Evolutionary conservation across 1,140 invertebrate species (phyloP), one percentile per base, ranked within the genome.

Genomic region (Asobara japonica): DNA sequence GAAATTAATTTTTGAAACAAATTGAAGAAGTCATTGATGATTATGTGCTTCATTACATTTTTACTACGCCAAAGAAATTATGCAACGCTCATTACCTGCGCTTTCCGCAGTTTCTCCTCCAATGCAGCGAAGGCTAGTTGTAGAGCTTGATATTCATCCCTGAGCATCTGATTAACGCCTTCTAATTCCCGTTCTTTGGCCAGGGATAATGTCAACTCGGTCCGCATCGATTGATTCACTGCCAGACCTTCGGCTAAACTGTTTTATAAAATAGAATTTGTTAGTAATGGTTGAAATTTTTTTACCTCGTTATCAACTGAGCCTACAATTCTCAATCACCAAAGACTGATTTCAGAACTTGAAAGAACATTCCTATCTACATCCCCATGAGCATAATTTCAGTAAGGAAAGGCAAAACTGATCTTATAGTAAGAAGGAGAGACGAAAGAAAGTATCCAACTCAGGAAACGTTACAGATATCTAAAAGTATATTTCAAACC

Each of bases 141-240:
- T 65, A 98, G 86, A 3, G 97, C 96, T 85, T 97, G 94, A 84
- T 98, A 95, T 88, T 99, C 97, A 89, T 99, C 97, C 82, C 94
- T 91, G 41, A 98, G 83, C 74, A 95, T 92, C 89, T 97, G 92
- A 87, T 96, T 97, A 3, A 95, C 88, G 71, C 91, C 90, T 85
- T 96, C 92, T 16, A 96, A 83, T 83, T 97, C 93, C 68, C 79
- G 86, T 72, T 90, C 89, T 79, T 91, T 90, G 71, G 88, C 90
- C 38, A 86, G 81, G 77, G 90, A 91, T 86, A 91, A 89, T 82
- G 90, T 85, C 77, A 94, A 91, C 86, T 95, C 91, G 72, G 90
- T 89, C 73, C 91, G 87, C 69, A 95, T 84, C 68, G 88, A 91
- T 69, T 86, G 87, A 83, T 92, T 94, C 72, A 89, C 80, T 60